Conservation (phyloP, 2,888 invertebrate species). For the Tethea ocularis region DNA sequence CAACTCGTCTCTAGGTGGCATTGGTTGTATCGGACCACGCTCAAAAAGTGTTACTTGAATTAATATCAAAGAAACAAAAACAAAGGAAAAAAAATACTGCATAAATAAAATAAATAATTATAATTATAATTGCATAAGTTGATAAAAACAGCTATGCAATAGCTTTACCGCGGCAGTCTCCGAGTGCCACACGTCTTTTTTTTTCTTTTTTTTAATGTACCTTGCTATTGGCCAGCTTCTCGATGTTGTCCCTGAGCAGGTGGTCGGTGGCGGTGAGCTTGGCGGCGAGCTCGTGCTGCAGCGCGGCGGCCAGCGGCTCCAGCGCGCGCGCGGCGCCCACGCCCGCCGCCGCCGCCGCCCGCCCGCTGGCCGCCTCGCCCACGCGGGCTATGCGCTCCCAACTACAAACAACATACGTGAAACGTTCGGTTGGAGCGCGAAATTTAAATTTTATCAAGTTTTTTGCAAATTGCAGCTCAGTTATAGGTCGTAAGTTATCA, state of each 20-base stretch:
- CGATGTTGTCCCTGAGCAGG: conserved; percentile 90
- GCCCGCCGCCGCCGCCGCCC: conserved; percentile 72
- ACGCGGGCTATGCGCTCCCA: conserved; percentile 65
- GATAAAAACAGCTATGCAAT: not conserved
- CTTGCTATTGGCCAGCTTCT: conserved; percentile 91
- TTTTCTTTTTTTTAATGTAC: conserved; percentile 58
- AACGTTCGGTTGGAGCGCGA: too few relatives aligned
- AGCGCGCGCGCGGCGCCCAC: conserved; percentile 85
- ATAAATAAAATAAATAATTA: too few relatives aligned
- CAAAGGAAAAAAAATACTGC: too few relatives aligned
- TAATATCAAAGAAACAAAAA: too few relatives aligned
- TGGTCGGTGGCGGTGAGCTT: conserved; percentile 89
- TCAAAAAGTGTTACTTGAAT: too few relatives aligned
- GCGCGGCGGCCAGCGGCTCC: conserved; percentile 88
- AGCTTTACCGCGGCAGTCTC: not conserved
- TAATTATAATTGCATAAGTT: not conserved
- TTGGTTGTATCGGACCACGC: too few relatives aligned
- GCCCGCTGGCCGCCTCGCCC: conserved; percentile 67
- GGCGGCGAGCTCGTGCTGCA: conserved; percentile 89
- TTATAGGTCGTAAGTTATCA: too few relatives aligned
- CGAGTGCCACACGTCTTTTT: not conserved
- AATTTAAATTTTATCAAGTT: too few relatives aligned
- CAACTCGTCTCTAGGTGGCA: too few relatives aligned
- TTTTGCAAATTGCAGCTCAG: too few relatives aligned
- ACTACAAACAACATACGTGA: conserved; percentile 30